Evolutionary conservation across 2,797 vertebrate genomes (phyloP).

Genomic region (Sparidentex hasta): DNA sequence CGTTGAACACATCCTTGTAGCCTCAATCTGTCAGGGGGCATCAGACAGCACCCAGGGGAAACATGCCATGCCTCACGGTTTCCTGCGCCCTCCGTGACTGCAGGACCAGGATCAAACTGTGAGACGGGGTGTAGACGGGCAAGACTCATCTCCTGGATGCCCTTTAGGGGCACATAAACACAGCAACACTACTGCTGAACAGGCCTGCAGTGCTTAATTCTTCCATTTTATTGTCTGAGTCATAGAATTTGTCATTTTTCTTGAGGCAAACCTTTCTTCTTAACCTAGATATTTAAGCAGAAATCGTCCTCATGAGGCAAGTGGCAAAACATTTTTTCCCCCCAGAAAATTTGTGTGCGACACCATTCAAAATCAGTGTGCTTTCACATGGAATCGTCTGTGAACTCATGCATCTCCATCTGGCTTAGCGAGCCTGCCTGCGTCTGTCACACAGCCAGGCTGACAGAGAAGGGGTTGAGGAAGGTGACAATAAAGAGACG

Average conservation of each 20-base stretch:
- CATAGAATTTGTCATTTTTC: constrained; percentile 16
- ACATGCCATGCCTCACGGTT: constrained; percentile 46
- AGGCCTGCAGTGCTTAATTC: constrained; percentile 30
- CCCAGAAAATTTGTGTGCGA: constrained; percentile 33
- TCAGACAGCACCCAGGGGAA: constrained; percentile 74
- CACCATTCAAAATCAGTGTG: constrained; percentile 56
- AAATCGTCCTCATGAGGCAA: constrained; percentile 22
- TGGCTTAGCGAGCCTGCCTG: constrained; percentile 61
- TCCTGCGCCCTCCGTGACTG: constrained; percentile 44
- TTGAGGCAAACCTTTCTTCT: constrained; percentile 26
- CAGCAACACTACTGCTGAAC: not conserved
- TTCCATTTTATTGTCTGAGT: constrained; percentile 47
- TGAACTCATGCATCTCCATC: constrained; percentile 74
- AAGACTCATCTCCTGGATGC: constrained; percentile 40
- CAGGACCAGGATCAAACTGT: constrained; percentile 52
- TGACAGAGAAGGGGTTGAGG: constrained; percentile 24
- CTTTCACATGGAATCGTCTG: constrained; percentile 61
- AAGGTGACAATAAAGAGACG: constrained; percentile 45
- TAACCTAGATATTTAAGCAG: constrained; percentile 37
- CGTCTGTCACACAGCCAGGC: constrained; percentile 55
- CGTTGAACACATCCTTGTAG: constrained; percentile 58
- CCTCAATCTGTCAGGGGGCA: constrained; percentile 85
- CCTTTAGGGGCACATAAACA: constrained; percentile 33
- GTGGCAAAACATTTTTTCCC: constrained; percentile 32
- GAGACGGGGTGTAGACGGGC: constrained; percentile 30